Evolutionary conservation across 1,140 invertebrate species (phyloP).

Genomic region (Aphidius ervi): DNA sequence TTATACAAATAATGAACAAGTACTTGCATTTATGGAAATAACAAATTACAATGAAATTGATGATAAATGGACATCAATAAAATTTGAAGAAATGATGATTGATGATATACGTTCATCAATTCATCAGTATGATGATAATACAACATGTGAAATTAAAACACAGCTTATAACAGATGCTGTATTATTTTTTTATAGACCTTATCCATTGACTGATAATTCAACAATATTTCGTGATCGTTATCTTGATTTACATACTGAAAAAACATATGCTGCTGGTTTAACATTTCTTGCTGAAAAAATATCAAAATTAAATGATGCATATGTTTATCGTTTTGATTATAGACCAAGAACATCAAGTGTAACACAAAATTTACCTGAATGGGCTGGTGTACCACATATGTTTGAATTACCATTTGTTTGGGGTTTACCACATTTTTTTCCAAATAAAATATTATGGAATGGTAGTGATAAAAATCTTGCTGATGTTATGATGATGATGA

Average conservation of each 20-base stretch:
- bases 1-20: constrained; percentile 75
- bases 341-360: constrained; percentile 62
- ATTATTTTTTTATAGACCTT: constrained; percentile 68
- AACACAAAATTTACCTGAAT: constrained; percentile 63
- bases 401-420: constrained; percentile 75
- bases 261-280: constrained; percentile 66
- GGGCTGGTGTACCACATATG: constrained; percentile 73
- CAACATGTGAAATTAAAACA: constrained; percentile 63
- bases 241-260: constrained; percentile 68
- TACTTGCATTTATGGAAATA: constrained; percentile 53
- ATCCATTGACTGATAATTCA: constrained; percentile 59
- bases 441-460: constrained; percentile 62
- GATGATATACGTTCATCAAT: constrained; percentile 54
- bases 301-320: constrained; percentile 58
- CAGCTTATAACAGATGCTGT: constrained; percentile 69
- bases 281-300: constrained; percentile 62
- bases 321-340: constrained; percentile 72
- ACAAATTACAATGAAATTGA: constrained; percentile 36
- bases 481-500: constrained; percentile 71
- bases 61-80: constrained; percentile 54
- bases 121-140: constrained; percentile 50
- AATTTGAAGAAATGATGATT: constrained; percentile 60
- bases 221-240: constrained; percentile 58
- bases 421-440: constrained; percentile 67
- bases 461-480: constrained; percentile 69